Evolutionary conservation across 2,113 vertebrate species (phyloP).

Genomic region (Mionectes macconnelli): DNA sequence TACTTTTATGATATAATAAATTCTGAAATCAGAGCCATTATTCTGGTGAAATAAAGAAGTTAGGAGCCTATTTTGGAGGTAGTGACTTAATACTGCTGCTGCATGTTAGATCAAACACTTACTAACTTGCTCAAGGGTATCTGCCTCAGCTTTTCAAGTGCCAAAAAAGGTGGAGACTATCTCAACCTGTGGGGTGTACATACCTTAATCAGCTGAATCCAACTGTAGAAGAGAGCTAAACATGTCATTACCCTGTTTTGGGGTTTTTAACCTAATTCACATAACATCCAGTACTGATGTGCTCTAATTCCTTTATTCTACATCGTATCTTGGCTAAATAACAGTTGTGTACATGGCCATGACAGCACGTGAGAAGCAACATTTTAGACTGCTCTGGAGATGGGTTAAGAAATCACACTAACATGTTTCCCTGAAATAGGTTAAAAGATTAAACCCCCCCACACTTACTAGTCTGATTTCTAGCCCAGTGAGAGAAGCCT

Average conservation of each 20-base stretch:
- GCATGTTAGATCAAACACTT: background rate
- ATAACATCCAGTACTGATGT: no score
- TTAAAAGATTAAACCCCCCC: background rate
- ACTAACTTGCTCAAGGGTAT: background rate
- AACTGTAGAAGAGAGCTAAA: background rate
- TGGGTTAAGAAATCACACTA: background rate
- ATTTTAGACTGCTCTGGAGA: background rate
- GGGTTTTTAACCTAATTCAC: background rate
- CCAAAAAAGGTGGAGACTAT: background rate
- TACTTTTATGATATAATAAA: background rate
- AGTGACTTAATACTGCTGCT: background rate
- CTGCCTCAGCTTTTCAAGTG: background rate
- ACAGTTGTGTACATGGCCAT: rapidly evolving
- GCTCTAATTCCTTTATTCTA: background rate
- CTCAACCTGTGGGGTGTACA: rapidly evolving
- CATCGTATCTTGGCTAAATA: background rate
- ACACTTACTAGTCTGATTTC: background rate
- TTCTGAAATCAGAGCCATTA: background rate
- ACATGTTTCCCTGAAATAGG: background rate
- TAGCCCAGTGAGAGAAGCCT: background rate
- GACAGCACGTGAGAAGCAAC: background rate
- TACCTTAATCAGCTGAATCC: background rate
- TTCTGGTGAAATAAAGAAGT: background rate
- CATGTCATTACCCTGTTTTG: background rate
- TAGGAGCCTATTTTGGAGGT: background rate